Conservation (phyloP, 2,888 invertebrate species). For the Stenotaenia linearis region DNA sequence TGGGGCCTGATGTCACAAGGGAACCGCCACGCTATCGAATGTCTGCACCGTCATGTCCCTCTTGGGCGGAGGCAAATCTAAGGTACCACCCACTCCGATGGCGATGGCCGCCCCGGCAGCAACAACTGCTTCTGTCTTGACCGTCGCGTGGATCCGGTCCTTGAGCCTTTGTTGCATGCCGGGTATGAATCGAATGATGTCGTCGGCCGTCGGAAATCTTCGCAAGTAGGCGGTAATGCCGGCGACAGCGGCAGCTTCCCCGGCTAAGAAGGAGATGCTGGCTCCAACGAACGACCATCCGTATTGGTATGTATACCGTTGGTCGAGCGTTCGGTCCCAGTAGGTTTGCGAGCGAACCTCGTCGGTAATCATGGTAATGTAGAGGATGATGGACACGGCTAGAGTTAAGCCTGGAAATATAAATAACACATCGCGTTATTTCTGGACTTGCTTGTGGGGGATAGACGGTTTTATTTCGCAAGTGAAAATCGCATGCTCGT, state of each 20-base stretch:
- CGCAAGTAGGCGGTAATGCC: constrained; percentile 29
- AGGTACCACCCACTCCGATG: background rate
- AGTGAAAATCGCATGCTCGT: no score
- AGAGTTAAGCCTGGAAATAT: constrained; percentile 17
- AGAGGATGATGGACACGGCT: constrained; percentile 28
- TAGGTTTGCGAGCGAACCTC: background rate
- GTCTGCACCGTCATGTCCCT: constrained; percentile 32
- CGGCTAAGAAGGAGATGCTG: constrained; percentile 16
- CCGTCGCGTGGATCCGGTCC: background rate
- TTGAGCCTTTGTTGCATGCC: constrained; percentile 27
- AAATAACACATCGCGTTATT: background rate
- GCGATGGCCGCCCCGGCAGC: background rate
- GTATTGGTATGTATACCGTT: constrained; percentile 16
- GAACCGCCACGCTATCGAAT: constrained; percentile 31
- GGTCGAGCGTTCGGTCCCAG: constrained; percentile 14
- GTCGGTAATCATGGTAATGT: constrained; percentile 32
- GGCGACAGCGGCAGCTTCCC: constrained; percentile 21
- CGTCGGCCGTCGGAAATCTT: constrained; percentile 29
- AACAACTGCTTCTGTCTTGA: background rate
- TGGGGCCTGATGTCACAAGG: constrained; percentile 21
- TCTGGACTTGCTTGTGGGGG: background rate
- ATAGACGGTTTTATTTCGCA: no score
- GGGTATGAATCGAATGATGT: constrained; percentile 29
- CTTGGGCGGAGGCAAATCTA: constrained; percentile 14
- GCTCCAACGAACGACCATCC: constrained; percentile 30